Base-by-base conservation (phyloP, 2,888 invertebrate species). In the Mimachlamys varia region DNA sequence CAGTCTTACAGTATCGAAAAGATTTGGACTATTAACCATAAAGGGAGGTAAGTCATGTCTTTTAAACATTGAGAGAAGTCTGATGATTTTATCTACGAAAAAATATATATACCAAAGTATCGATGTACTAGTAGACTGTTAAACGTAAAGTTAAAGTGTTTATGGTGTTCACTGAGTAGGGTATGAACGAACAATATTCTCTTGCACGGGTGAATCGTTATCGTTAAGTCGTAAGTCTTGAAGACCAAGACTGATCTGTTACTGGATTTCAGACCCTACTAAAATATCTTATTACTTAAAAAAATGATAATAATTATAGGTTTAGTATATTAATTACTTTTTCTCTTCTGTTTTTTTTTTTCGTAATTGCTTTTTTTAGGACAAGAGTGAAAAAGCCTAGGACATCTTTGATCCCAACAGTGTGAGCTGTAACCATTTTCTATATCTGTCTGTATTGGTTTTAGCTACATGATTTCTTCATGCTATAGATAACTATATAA, bases 11-110 rank as follows among this genome's bases (percentile, higher is more conserved):
- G 76, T 76, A 33, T 76, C 76, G 33, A 76, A 76, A 13, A 76
- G 13, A 27, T 33, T 27, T 27, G 76, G 17, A 76, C 33, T 19
- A 33, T 76, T 76, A 76, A 76, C 7, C 76, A 76, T 33, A 76
- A 62, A 76, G 76, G 76, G 76, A 76, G 76, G 76, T 76, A 76
- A 76, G 76, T 33, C 76, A 76, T 76, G 76, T 76, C 76, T 76
- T 76, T 76, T 62, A 62, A n/a, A 62, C 62, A 10, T 62, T 22
- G 4, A 76, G 76, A 76, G 33, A 76, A 76, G 76, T 76, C 76
- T 76, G 76, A 76, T 33, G 76, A 76, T 76, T 76, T 76, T 22
- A 76, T 76, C 76, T 27, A 7, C 27, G 53, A 76, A 76, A 58
- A 58, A 58, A 76, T 33, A 76, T 76, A 76, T 76, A 62, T 76